Evolutionary conservation across 2,113 vertebrate genomes (phyloP), one percentile per base, ranked within the genome.

Genomic region (Rhea americana): DNA sequence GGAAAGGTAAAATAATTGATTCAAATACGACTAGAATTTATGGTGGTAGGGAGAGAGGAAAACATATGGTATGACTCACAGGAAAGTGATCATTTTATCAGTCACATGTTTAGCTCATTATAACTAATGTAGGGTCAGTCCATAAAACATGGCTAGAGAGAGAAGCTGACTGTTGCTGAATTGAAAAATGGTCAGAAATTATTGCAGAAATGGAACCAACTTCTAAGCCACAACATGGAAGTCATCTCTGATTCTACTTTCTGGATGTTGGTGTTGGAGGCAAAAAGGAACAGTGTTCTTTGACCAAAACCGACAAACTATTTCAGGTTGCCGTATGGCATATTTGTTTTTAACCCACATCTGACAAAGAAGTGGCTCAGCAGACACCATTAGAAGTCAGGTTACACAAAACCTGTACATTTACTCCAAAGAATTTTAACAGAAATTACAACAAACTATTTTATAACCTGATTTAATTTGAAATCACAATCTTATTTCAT

Each of bases 11-110:
- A 91, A 51, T 22, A 81, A 68, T n/a, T 71, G 50, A 39, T 58
- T 65, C 62, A 85, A 39, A 11, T 35, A 79, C 47, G 70, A 32
- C 3, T 66, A 75, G 73, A 86, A 90, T 68, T 68, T 68, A 66
- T 63, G 56, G 28, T 76, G 30, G 26, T 79, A 48, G 41, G 82
- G 25, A 41, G 28, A 68, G 25, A 17, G 20, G 13, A 47, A 77
- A 85, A 48, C 68, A 78, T 39, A 71, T 32, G 41, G 59, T 32
- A 48, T 39, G 59, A 74, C 35, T 91, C 82, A 87, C 41, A 51
- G 68, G 65, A 85, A 91, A 85, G 47, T 11, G 56, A 92, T 78
- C 77, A 82, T 74, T 93, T 83, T 71, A 90, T 91, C 87, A 88
- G 61, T 82, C 87, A 30, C 32, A 55, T 20, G 37, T 77, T 89